phyloP scores from a whole-genome alignment of 2,113 vertebrate species.

The Beaufortia kweichowensis region DNA sequence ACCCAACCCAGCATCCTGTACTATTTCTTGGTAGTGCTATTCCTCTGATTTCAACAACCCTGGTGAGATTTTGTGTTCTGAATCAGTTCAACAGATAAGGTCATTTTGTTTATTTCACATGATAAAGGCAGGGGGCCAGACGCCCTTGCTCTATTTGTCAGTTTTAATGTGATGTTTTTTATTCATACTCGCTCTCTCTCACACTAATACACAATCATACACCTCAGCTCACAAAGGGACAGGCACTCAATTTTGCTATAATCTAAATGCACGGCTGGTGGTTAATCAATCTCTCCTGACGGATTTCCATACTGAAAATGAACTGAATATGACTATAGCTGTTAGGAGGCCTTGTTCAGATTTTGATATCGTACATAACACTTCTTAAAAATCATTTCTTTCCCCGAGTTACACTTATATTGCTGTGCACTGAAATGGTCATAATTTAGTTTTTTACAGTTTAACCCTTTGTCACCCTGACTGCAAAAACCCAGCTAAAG shows the following conservation, averaged over 20 bases:
- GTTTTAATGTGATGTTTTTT: background rate
- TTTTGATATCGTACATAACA: background rate
- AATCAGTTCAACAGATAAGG: background rate
- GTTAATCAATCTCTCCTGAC: background rate
- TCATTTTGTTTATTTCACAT: background rate
- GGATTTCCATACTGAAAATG: background rate
- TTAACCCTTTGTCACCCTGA: too few species aligned
- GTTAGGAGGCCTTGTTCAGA: background rate
- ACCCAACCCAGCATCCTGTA: too few species aligned
- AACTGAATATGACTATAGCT: background rate
- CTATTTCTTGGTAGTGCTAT: background rate
- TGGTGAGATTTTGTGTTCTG: background rate
- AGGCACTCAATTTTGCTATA: background rate
- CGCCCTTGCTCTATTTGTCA: constrained; percentile 1
- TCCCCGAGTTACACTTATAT: too few species aligned
- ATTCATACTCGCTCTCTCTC: background rate
- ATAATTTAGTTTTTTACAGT: too few species aligned
- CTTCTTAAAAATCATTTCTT: too few species aligned
- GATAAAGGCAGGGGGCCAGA: background rate
- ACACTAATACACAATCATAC: background rate
- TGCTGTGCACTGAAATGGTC: background rate
- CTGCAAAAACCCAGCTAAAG: too few species aligned
- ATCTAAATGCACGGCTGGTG: background rate
- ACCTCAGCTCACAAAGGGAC: background rate
- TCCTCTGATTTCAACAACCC: background rate